Conservation (phyloP, 35 echinoderm and acorn worm species). For the Ophioderma brevispina region DNA sequence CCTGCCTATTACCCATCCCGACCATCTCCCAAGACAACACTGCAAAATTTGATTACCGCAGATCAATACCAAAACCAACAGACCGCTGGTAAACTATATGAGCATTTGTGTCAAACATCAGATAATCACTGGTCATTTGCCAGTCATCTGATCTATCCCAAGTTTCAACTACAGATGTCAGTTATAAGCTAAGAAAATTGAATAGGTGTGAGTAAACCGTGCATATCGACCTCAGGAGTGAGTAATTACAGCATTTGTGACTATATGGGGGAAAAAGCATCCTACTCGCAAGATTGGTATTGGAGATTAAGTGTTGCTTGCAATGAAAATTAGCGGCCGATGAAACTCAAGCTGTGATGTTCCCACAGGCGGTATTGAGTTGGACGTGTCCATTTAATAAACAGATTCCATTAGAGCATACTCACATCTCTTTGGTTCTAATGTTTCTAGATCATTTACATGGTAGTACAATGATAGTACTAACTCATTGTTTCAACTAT, state of each 20-base stretch:
- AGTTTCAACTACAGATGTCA: neutral
- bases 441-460: neutral
- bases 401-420: constrained; percentile 1
- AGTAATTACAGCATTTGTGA: neutral
- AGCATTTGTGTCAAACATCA: neutral
- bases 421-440: neutral
- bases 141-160: neutral
- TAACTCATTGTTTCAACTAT: neutral
- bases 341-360: neutral
- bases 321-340: neutral
- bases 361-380: neutral
- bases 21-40: neutral
- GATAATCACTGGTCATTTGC: neutral
- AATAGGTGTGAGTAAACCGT: neutral
- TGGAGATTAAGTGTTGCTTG: neutral
- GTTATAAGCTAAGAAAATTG: neutral
- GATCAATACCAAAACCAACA: neutral
- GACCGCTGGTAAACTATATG: neutral
- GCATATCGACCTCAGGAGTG: neutral
- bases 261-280: neutral
- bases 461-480: neutral
- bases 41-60: neutral
- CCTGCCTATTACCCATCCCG: neutral
- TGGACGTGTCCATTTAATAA: constrained; percentile 6
- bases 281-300: neutral